phyloP scores from a whole-genome alignment of 2,888 invertebrate species.

The Volucella inanis region DNA sequence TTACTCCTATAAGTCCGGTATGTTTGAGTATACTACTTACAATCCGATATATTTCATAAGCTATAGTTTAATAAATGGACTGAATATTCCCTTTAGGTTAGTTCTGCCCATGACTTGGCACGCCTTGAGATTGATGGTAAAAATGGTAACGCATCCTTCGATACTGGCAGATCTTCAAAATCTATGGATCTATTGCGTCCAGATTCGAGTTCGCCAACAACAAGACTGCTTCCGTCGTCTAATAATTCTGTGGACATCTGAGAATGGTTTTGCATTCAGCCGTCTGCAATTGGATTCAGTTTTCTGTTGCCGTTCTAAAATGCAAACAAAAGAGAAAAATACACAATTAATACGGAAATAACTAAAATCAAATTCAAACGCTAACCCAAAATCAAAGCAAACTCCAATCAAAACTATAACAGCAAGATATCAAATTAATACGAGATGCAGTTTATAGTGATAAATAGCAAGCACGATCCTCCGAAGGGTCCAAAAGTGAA shows the following conservation, averaged over 20 bases:
- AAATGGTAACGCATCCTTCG: conserved; percentile 73
- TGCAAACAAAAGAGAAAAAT: no score
- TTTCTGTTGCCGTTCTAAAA: conserved; percentile 57
- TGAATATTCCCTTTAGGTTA: conserved; percentile 78
- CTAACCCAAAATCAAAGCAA: not conserved
- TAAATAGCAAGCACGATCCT: not conserved
- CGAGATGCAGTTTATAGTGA: not conserved
- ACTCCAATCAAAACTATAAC: conserved; percentile 1
- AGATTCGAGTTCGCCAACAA: conserved; percentile 76
- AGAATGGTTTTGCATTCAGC: conserved; percentile 75
- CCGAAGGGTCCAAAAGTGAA: not conserved
- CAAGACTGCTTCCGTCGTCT: conserved; percentile 72
- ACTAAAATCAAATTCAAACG: no score
- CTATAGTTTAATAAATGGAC: not conserved
- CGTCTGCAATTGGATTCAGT: conserved; percentile 66
- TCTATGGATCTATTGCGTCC: conserved; percentile 78
- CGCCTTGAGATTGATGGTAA: conserved; percentile 76
- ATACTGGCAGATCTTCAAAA: conserved; percentile 68
- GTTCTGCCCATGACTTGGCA: conserved; percentile 82
- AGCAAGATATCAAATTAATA: not conserved
- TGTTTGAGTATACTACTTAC: conserved; percentile 58
- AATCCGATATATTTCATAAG: no score
- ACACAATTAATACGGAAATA: no score
- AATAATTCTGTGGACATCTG: conserved; percentile 74
- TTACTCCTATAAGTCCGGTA: conserved; percentile 83